phyloP scores from a whole-genome alignment of 2,888 invertebrate genomes.

The Cheilosia variabilis region DNA sequence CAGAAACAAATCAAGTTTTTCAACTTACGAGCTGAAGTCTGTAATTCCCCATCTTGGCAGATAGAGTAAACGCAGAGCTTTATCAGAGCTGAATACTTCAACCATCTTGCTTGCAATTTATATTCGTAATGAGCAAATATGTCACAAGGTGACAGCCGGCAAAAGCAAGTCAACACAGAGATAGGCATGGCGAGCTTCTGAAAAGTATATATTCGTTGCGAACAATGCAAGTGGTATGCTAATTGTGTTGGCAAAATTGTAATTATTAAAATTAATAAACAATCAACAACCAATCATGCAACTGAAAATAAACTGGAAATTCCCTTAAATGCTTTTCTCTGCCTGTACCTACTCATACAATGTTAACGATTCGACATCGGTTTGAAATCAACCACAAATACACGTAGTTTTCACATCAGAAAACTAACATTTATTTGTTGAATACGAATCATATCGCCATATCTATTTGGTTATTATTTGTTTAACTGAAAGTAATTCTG shows the following conservation, averaged over 20 bases:
- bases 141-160: constrained; percentile 42
- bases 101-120: constrained; percentile 42
- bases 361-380: neutral
- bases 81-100: constrained; percentile 22
- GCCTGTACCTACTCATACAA: neutral
- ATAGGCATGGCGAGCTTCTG: constrained; percentile 10
- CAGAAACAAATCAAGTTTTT: constrained; percentile 11
- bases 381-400: neutral
- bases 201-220: neutral
- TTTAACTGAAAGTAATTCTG: constrained; percentile 14
- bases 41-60: neutral
- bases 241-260: neutral
- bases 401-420: neutral
- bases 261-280: neutral
- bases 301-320: constrained; percentile 4
- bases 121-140: constrained; percentile 52
- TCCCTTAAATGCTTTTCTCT: neutral
- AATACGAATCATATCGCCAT: neutral
- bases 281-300: constrained; percentile 1
- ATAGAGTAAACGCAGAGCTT: neutral
- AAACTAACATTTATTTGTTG: constrained; percentile 2
- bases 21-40: constrained; percentile 12
- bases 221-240: constrained; percentile 30
- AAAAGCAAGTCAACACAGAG: neutral
- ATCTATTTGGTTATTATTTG: constrained; percentile 13